phyloP scores from a whole-genome alignment of 2,888 invertebrate genomes.

The Philereme transversata region DNA sequence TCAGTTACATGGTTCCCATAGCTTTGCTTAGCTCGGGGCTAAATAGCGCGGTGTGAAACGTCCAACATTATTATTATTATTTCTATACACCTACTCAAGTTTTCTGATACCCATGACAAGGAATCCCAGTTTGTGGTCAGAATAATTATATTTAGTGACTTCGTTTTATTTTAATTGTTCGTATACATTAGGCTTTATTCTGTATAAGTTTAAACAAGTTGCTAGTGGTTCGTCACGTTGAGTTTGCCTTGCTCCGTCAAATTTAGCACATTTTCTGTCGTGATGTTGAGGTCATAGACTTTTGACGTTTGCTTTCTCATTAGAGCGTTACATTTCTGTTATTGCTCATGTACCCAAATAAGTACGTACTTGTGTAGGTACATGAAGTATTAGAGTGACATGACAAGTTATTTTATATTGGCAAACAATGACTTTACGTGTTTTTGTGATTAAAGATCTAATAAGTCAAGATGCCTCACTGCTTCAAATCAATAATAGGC shows the following conservation, averaged over 20 bases:
- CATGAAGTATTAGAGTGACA: slow-evolving; percentile 1
- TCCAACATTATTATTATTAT: too few relatives aligned
- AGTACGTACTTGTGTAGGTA: neutral
- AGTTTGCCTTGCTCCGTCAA: slow-evolving; percentile 66
- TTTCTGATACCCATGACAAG: too few relatives aligned
- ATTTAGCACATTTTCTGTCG: slow-evolving; percentile 76
- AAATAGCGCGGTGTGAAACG: too few relatives aligned
- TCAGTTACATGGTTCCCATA: too few relatives aligned
- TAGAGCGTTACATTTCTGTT: slow-evolving; percentile 58
- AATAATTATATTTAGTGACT: too few relatives aligned
- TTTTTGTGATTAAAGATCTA: slow-evolving; percentile 1
- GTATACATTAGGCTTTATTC: neutral
- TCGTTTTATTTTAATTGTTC: too few relatives aligned
- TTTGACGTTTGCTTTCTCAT: slow-evolving; percentile 71
- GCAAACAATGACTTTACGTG: slow-evolving; percentile 1
- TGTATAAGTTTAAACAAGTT: slow-evolving; percentile 63
- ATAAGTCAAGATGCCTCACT: neutral
- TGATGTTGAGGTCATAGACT: slow-evolving; percentile 70
- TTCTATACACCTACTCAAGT: too few relatives aligned
- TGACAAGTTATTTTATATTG: slow-evolving; percentile 9
- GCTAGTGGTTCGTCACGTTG: slow-evolving; percentile 70
- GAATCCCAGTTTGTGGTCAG: too few relatives aligned
- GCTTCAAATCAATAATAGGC: too few relatives aligned
- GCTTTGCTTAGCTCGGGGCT: too few relatives aligned
- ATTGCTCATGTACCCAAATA: too few relatives aligned